These are phyloP conservation scores for Microtus ochrogaster DNA, from an alignment of 2,113 vertebrate species.

Conservation along the genomic window DNA sequence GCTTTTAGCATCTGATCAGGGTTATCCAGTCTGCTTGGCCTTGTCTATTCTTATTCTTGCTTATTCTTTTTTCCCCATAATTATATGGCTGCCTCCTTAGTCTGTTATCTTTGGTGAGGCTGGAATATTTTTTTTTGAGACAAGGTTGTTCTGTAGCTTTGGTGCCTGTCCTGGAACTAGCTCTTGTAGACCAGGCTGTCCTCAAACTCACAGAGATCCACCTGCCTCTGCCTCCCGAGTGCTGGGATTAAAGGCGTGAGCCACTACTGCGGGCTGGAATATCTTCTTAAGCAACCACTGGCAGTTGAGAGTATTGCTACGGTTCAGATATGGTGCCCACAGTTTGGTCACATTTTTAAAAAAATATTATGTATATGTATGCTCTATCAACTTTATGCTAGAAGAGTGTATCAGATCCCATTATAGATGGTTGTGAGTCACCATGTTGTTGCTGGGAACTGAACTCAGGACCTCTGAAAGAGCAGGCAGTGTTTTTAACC, in stretches of 20 bases:
- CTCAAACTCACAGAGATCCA: too few species aligned
- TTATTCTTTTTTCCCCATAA: not conserved
- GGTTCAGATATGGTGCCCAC: not conserved
- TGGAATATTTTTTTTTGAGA: too few species aligned
- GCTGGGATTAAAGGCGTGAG: too few species aligned
- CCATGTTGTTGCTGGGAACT: not conserved
- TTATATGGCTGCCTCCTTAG: not conserved
- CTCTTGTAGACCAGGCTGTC: too few species aligned
- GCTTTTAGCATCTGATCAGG: not conserved
- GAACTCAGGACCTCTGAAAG: not conserved
- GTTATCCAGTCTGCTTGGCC: not conserved
- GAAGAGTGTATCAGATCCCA: not conserved
- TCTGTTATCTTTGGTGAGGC: constrained; percentile 14
- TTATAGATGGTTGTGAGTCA: not conserved
- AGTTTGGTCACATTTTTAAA: not conserved
- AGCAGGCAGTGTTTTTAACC: not conserved
- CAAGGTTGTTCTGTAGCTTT: too few species aligned
- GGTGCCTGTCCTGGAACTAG: too few species aligned
- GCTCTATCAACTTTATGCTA: not conserved
- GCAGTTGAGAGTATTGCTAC: not conserved
- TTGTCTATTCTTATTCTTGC: constrained; percentile 7
- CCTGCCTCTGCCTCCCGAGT: too few species aligned
- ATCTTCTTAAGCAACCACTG: not conserved
- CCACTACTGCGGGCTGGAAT: too few species aligned
- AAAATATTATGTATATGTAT: not conserved